Base-by-base conservation (phyloP, 1,140 invertebrate species). In the Magallana ariakensis region DNA sequence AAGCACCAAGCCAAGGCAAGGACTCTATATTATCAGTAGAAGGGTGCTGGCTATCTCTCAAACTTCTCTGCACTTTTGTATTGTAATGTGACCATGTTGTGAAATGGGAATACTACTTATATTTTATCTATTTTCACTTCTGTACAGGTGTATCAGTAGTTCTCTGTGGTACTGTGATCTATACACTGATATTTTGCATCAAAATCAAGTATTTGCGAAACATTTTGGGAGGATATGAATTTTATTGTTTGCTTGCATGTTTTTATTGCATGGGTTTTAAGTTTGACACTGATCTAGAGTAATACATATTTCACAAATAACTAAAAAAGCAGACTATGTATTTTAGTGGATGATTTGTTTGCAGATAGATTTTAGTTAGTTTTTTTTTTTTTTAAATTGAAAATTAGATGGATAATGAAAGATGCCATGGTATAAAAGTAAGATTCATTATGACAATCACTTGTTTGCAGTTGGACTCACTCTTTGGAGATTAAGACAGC, bases 1-100 rank as follows among this genome's bases (percentile, higher is more conserved):
- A 85, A 56, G 56, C 62, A 53, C 62, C 75, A 56, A 56, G 62
- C 66, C 62, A 85, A 56, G 62, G 62, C 66, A 85, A 75, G 66
- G 62, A 57, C 33, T 46, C 57, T 66, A 46, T 84, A 60, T 66
- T 66, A 83, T 83, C 54, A 26, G 66, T 75, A 75, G 66, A 75
- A 75, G 66, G 66, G 66, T 75, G 66, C 13, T 26, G 66, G 66
- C 66, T 75, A 46, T 46, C 22, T 75, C 66, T 75, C 9, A 75
- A 75, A 10, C 33, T 75, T 75, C 22, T 26, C 8, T 75, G 66
- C 66, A 75, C 66, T 75, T 75, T 11, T 75, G 66, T 75, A 75
- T 75, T 75, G 66, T 75, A 75, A 75, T 75, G 66, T 75, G 66
- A 33, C 22, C 66, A 75, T 75, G 66, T 75, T 75, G 66, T 75